Conservation (phyloP, 1,140 invertebrate genomes). For the Notospermus geniculatus region DNA sequence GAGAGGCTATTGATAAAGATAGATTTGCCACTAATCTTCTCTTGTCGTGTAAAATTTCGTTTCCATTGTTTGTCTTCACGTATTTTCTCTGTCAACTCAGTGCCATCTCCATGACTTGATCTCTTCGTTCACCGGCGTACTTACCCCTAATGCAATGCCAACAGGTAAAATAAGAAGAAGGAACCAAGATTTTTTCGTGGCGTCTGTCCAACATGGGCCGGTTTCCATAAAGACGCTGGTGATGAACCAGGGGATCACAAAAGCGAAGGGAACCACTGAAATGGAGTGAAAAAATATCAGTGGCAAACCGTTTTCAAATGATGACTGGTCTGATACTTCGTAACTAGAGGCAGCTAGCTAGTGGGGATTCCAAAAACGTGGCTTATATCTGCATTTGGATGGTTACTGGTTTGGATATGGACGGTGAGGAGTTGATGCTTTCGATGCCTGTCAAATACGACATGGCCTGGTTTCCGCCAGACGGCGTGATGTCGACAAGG, state of each 20-base stretch:
- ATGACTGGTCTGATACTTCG: neutral
- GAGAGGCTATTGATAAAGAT: too few relatives aligned
- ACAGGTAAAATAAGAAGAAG: constrained; percentile 59
- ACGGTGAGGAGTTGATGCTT: constrained; percentile 1
- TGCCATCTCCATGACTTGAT: too few relatives aligned
- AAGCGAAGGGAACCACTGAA: constrained; percentile 55
- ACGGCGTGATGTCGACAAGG: too few relatives aligned
- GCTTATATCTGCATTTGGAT: neutral
- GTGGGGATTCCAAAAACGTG: neutral
- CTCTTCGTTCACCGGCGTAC: too few relatives aligned
- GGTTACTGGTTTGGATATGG: neutral
- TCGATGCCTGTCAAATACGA: too few relatives aligned
- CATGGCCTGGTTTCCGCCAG: too few relatives aligned
- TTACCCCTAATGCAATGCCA: constrained; percentile 55
- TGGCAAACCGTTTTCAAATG: neutral
- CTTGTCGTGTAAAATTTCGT: too few relatives aligned
- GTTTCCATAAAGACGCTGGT: constrained; percentile 44
- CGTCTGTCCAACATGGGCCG: constrained; percentile 56
- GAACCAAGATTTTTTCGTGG: constrained; percentile 44
- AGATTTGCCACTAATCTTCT: too few relatives aligned
- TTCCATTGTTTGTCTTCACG: too few relatives aligned
- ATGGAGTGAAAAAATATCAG: neutral
- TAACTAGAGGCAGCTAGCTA: neutral
- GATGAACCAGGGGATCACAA: constrained; percentile 52
- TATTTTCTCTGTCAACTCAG: too few relatives aligned